Conservation (phyloP, 2,113 vertebrate species). For the Oreochromis niloticus region DNA sequence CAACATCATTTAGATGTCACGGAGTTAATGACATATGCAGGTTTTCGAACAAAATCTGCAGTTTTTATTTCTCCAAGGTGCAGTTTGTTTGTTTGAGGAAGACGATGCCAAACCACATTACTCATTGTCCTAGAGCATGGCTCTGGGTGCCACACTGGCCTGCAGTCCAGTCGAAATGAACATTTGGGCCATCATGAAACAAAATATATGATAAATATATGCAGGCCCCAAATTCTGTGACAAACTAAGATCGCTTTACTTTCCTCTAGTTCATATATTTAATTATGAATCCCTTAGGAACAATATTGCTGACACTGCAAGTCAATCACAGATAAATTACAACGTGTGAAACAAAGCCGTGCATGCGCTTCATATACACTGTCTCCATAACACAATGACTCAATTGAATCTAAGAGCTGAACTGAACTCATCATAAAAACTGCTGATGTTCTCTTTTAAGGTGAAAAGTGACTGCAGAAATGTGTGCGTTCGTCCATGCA, state of each 20-base stretch:
- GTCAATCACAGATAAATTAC: background rate
- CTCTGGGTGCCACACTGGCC: fast-evolving
- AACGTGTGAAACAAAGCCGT: background rate
- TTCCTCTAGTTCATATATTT: background rate
- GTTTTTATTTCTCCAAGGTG: background rate
- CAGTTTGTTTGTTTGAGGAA: background rate
- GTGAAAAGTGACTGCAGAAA: background rate
- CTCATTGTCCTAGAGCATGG: background rate
- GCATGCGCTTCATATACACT: background rate
- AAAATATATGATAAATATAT: background rate
- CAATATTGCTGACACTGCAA: background rate
- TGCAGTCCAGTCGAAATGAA: background rate
- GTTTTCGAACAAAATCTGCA: background rate
- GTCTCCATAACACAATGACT: background rate
- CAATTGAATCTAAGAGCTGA: background rate
- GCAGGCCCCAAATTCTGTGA: background rate
- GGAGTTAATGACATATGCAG: too few species aligned
- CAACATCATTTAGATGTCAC: too few species aligned
- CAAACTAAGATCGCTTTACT: background rate
- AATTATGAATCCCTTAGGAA: background rate
- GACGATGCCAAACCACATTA: background rate
- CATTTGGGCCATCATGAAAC: background rate
- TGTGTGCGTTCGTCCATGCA: background rate
- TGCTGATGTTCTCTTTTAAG: background rate
- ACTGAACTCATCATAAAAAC: background rate